Conservation (phyloP, 2,113 vertebrate species). For the Corythornis madagascariensis region DNA sequence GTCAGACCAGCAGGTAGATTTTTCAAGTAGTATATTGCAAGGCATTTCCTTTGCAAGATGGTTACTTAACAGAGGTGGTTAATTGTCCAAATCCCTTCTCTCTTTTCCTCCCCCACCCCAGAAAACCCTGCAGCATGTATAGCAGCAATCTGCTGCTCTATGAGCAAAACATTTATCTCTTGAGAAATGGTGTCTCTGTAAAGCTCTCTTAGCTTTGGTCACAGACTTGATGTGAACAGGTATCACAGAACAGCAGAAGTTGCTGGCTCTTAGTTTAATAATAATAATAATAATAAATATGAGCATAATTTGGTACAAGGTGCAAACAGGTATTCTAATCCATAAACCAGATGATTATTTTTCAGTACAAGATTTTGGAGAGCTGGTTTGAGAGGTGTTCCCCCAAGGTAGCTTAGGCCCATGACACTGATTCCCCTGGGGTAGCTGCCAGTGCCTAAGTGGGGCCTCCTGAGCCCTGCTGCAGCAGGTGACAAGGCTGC, state of each 20-base stretch:
- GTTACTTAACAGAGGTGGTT: not conserved
- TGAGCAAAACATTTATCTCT: not conserved
- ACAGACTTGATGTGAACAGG: not conserved
- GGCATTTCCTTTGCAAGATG: not conserved
- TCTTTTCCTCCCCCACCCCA: not conserved
- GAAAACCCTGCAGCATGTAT: not conserved
- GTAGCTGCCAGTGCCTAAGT: slow-evolving; percentile 3
- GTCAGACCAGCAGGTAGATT: not conserved
- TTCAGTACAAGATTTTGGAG: not conserved
- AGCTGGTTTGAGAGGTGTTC: not conserved
- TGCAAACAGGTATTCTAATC: not conserved
- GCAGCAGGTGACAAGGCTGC: not conserved
- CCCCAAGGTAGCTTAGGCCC: not conserved
- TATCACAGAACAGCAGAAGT: not conserved
- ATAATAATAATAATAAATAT: no score
- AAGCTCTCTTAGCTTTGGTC: not conserved
- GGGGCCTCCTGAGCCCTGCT: slow-evolving; percentile 7
- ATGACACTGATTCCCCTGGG: not conserved
- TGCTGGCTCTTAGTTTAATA: not conserved
- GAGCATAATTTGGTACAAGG: not conserved
- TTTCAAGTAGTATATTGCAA: not conserved
- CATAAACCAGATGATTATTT: not conserved
- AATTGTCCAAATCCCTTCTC: not conserved
- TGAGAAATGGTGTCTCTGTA: not conserved
- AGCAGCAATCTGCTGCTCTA: not conserved